phyloP scores from a whole-genome alignment of 37 sponge, comb jelly and placozoan species.

The Amphimedon queenslandica region DNA sequence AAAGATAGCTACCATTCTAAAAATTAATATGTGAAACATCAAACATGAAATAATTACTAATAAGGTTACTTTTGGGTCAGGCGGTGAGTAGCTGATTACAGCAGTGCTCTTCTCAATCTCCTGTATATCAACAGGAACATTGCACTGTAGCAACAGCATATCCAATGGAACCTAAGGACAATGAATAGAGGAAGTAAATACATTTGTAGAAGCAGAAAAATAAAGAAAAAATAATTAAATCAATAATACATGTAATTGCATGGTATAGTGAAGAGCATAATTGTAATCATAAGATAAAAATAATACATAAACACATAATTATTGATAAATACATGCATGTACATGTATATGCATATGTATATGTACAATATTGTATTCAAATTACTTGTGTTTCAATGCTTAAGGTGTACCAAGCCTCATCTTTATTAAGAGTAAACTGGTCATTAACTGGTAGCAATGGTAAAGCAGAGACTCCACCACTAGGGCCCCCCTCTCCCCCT shows the following conservation, averaged over 20 bases:
- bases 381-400: constrained; percentile 77
- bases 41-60: no score
- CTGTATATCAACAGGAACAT: constrained; percentile 95
- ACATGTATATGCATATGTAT: no score
- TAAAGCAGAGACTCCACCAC: constrained; percentile 60
- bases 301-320: no score
- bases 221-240: no score
- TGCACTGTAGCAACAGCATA: constrained; percentile 83
- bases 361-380: no score
- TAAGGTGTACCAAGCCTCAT: constrained; percentile 93
- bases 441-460: constrained; percentile 85
- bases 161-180: constrained; percentile 82
- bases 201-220: no score
- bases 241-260: no score
- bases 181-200: no score
- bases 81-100: constrained; percentile 87
- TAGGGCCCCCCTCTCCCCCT: not conserved
- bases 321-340: no score
- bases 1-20: constrained; percentile 80
- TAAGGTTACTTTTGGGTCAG: constrained; percentile 79
- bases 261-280: no score
- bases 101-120: constrained; percentile 96
- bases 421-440: constrained; percentile 87
- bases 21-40: not conserved
- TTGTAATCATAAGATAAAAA: no score